Percentiles rank a stretch among this genome's conserved stretches.
Evolutionary conservation across 30 jellyfish, hydroid and myxozoan genomes (phyloP).

Genomic region (Pseudorhiza aurosa): DNA sequence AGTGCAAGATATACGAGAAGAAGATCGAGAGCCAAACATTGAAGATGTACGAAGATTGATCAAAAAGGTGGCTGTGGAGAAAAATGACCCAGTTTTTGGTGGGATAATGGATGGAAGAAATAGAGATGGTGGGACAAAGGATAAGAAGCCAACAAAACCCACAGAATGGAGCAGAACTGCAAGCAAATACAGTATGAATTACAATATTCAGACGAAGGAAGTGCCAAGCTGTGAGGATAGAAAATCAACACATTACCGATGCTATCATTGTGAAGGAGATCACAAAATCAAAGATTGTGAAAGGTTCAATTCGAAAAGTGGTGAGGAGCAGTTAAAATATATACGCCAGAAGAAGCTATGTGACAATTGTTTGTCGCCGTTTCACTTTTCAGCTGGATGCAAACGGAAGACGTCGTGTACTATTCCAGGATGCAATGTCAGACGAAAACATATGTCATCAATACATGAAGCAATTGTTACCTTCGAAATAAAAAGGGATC

Average conservation of each 20-base stretch:
- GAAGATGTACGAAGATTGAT: constrained; percentile 46
- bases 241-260: constrained; percentile 1
- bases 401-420: constrained; percentile 41
- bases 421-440: constrained; percentile 22
- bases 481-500: constrained; percentile 25
- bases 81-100: constrained; percentile 57
- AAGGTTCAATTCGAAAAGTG: neutral
- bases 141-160: constrained; percentile 25
- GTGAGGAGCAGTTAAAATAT: constrained; percentile 19
- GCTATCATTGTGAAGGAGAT: constrained; percentile 46
- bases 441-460: constrained; percentile 32
- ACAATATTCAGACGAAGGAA: constrained; percentile 42
- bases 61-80: constrained; percentile 48
- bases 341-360: constrained; percentile 47
- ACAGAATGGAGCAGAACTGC: constrained; percentile 25
- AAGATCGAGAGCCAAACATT: constrained; percentile 37
- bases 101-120: constrained; percentile 31
- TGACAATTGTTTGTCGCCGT: constrained; percentile 48
- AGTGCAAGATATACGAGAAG: constrained; percentile 45
- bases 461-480: constrained; percentile 43
- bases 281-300: constrained; percentile 54
- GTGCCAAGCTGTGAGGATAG: neutral
- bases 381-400: constrained; percentile 45
- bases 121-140: constrained; percentile 35
- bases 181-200: constrained; percentile 37